Percentiles rank a stretch among this genome's conserved stretches.
Evolutionary conservation across 2,888 invertebrate genomes (phyloP).

Genomic region (Aleiodes leptofemur): DNA sequence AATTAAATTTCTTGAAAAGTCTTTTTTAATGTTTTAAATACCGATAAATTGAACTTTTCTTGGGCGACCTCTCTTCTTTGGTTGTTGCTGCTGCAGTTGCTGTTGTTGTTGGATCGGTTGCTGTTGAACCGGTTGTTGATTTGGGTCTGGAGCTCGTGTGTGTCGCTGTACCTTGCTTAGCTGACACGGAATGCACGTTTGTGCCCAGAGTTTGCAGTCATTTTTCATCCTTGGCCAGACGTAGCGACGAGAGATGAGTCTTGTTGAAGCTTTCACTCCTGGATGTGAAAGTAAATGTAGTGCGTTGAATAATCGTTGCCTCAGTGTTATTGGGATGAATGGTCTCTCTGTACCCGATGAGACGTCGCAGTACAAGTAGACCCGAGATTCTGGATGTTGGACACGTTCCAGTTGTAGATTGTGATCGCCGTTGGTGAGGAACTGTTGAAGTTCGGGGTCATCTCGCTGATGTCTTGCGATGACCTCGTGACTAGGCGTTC

Average conservation of each 20-base stretch:
- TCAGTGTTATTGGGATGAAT: constrained; percentile 2
- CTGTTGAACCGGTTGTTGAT: too few species aligned
- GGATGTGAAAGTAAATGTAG: constrained; percentile 23
- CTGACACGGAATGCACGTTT: constrained; percentile 19
- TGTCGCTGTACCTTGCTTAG: constrained; percentile 4
- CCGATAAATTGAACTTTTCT: too few species aligned
- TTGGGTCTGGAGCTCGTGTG: background rate
- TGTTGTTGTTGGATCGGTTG: too few species aligned
- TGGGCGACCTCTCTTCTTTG: too few species aligned
- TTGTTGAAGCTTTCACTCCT: background rate
- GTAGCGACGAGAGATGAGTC: background rate
- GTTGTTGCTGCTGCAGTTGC: too few species aligned
- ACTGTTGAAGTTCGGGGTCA: background rate
- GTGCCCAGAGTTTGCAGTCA: background rate
- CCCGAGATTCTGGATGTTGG: background rate
- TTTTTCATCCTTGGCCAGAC: constrained; percentile 20
- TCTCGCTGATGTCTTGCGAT: background rate
- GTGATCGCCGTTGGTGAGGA: background rate
- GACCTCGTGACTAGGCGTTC: background rate
- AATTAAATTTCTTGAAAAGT: too few species aligned
- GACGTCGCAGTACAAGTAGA: background rate
- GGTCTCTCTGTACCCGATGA: constrained; percentile 19
- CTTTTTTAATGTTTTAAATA: too few species aligned
- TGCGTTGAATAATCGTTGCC: constrained; percentile 17
- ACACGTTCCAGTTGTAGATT: background rate